Conservation (phyloP, 1,140 invertebrate genomes). For the Drosophila burlai region DNA sequence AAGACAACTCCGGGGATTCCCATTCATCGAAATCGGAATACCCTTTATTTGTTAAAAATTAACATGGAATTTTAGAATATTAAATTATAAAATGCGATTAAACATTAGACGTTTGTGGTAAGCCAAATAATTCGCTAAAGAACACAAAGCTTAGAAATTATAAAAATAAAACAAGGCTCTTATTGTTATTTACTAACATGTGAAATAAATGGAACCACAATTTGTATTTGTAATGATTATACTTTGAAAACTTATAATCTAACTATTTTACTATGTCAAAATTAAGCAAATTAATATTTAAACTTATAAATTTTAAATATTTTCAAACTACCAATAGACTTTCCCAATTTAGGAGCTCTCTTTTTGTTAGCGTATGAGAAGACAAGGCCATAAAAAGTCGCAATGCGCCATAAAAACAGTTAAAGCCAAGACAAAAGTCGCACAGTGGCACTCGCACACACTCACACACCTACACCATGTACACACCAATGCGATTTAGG, state of each 20-base stretch:
- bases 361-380: conserved; percentile 53
- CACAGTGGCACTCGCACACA: conserved; percentile 39
- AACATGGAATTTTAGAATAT: not conserved
- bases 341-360: not conserved
- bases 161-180: not conserved
- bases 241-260: too few species aligned
- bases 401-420: conserved; percentile 83
- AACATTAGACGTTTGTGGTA: not conserved
- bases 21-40: not conserved
- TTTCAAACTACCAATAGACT: too few species aligned
- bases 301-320: not conserved
- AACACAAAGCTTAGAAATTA: not conserved
- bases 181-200: not conserved
- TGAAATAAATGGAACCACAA: rapidly evolving
- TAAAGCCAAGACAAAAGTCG: conserved; percentile 81
- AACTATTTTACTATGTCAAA: not conserved
- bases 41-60: not conserved
- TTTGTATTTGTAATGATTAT: not conserved
- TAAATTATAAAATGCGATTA: not conserved
- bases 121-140: not conserved
- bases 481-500: conserved; percentile 45
- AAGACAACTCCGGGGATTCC: not conserved
- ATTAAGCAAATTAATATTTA: not conserved
- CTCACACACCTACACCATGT: conserved; percentile 25
- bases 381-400: conserved; percentile 83